Conservation (phyloP, 2,113 vertebrate species). For the Mustelus asterias region DNA sequence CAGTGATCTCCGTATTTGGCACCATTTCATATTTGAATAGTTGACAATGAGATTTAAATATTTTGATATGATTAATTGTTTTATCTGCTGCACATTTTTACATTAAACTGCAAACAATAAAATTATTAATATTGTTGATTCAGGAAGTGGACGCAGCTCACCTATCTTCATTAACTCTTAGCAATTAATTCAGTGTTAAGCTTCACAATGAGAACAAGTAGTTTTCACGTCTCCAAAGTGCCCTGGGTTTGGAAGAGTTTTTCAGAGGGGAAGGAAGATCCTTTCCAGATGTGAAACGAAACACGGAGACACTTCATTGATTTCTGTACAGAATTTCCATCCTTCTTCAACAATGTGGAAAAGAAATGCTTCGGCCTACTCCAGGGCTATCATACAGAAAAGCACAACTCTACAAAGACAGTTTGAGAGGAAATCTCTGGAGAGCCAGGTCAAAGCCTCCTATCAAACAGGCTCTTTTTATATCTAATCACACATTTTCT, state of each 20-base stretch:
- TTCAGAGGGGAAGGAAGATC: not conserved
- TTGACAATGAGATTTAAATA: not conserved
- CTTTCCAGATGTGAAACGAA: constrained; percentile 18
- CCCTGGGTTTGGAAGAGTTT: not conserved
- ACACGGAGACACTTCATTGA: not conserved
- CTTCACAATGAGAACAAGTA: not conserved
- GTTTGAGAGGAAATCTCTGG: not conserved
- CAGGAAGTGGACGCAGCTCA: no score
- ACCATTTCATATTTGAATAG: not conserved
- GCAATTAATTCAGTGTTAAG: not conserved
- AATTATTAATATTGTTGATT: not conserved
- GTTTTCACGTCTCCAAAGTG: not conserved
- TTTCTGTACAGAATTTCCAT: not conserved
- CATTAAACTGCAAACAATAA: not conserved
- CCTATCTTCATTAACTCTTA: not conserved
- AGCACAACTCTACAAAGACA: not conserved
- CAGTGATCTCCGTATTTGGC: not conserved
- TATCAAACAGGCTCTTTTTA: not conserved
- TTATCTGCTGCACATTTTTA: not conserved
- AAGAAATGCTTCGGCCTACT: not conserved
- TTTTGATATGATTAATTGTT: not conserved
- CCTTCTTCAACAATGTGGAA: not conserved
- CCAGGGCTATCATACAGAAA: not conserved
- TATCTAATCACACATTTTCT: constrained; percentile 25
- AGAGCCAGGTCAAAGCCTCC: not conserved